Evolutionary conservation across 2,888 invertebrate genomes (phyloP).

Genomic region (Caenorhabditis angaria): DNA sequence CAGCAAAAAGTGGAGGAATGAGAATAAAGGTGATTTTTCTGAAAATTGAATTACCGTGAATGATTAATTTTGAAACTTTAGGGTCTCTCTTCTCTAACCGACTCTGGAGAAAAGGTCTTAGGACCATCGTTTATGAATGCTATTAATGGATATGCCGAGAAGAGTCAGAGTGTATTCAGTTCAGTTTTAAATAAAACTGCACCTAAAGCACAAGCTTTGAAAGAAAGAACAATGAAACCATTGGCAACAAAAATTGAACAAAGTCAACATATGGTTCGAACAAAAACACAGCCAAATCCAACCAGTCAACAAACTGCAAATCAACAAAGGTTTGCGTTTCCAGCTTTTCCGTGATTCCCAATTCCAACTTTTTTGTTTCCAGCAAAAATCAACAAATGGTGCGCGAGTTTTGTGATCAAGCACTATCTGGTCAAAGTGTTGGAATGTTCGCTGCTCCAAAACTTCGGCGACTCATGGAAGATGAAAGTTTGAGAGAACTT

Average conservation of each 20-base stretch:
- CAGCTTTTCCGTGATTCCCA: neutral
- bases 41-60: too few relatives aligned
- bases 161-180: conserved; percentile 68
- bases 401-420: conserved; percentile 74
- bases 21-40: conserved; percentile 37
- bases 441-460: conserved; percentile 88
- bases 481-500: conserved; percentile 95
- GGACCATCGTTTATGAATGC: conserved; percentile 67
- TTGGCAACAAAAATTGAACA: conserved; percentile 67
- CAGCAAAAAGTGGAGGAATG: conserved; percentile 47
- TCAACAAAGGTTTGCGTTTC: conserved; percentile 65
- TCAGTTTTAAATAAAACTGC: conserved; percentile 69
- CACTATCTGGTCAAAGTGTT: conserved; percentile 90
- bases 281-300: conserved; percentile 44
- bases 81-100: conserved; percentile 56
- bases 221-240: conserved; percentile 69
- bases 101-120: conserved; percentile 68
- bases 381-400: conserved; percentile 72
- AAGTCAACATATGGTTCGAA: conserved; percentile 64
- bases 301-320: conserved; percentile 63
- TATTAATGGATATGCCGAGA: conserved; percentile 71
- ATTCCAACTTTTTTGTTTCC: conserved; percentile 25
- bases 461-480: conserved; percentile 83
- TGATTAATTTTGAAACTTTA: too few relatives aligned
- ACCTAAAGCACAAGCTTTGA: conserved; percentile 70